Evolutionary conservation across 2,888 invertebrate genomes (phyloP), one percentile per base, ranked within the genome.

Genomic region (Andrena marginata): DNA sequence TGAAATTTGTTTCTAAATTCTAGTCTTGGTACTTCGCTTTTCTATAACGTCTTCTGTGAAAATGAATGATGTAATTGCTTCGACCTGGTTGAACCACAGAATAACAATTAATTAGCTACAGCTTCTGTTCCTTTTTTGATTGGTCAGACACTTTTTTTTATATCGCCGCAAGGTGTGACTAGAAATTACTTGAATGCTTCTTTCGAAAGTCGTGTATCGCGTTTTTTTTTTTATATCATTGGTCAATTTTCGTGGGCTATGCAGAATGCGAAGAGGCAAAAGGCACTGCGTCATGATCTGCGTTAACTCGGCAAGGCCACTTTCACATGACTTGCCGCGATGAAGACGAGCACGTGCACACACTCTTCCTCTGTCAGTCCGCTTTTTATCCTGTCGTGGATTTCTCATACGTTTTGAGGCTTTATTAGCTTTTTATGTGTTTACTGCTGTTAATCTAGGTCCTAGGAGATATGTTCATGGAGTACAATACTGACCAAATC

Each of bases 291-390:
- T 64, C 68, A 56, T 83, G 68, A 67, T 65, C 67, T n/a, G 16
- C 42, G 70, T 54, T 56, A 60, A 83, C 67, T 26, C 56, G 80
- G 72, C 88, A 85, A 87, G 85, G 86, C 84, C 81, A 84, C 89
- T 89, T 89, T 89, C 89, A 87, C 87, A 83, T 82, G 77, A 85
- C 76, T 82, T 54, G 33, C 31, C 13, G 35, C 42, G 42, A 59
- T 7, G 70, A 59, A 51, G 69, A 75, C 54, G 72, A 72, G 64
- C 83, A 70, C 65, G 65, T 67, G 69, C 10, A 60, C 16, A 26
- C 68, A 60, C 73, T 71, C 31, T 73, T 65, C 26, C 65, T 63
- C 59, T 35, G 65, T 77, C 33, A 31, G 29, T 63, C 48, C 7
- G 54, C 49, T 70, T 64, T 75, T 67, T 69, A 20, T 29, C n/a